Conservation (phyloP, 2,113 vertebrate genomes). For the Rhabdornis inornatus region DNA sequence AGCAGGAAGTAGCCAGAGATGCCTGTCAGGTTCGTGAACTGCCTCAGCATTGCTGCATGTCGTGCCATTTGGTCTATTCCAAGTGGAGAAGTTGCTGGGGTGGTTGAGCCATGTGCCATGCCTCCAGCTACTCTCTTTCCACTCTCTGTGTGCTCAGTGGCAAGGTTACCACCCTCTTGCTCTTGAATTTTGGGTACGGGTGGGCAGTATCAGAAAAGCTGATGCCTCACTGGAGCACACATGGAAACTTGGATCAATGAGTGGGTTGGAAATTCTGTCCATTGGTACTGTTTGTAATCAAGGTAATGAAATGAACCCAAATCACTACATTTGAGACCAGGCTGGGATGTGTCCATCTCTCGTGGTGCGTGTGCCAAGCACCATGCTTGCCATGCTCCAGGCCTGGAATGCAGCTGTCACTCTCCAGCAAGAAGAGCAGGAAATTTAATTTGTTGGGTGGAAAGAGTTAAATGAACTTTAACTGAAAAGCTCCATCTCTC, state of each 20-base stretch:
- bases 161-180: background rate
- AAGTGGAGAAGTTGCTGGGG: background rate
- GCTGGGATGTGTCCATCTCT: background rate
- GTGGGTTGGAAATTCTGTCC: background rate
- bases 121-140: background rate
- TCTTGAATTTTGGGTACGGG: background rate
- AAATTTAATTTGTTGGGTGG: slow-evolving; percentile 80
- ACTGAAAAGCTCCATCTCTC: slow-evolving; percentile 81
- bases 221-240: fast-evolving
- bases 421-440: slow-evolving; percentile 39
- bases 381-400: background rate
- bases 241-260: background rate
- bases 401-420: slow-evolving; percentile 50
- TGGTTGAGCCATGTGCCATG: fast-evolving
- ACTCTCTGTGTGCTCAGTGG: background rate
- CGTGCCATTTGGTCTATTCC: fast-evolving
- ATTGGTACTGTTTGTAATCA: background rate
- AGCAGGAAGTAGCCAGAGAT: background rate
- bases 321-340: fast-evolving
- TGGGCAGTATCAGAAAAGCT: background rate
- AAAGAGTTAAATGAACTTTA: slow-evolving; percentile 94
- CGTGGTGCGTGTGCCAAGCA: background rate
- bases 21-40: background rate
- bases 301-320: background rate
- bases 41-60: background rate